phyloP scores from a whole-genome alignment of 2,888 invertebrate species.

The Oxycera nigricornis region DNA sequence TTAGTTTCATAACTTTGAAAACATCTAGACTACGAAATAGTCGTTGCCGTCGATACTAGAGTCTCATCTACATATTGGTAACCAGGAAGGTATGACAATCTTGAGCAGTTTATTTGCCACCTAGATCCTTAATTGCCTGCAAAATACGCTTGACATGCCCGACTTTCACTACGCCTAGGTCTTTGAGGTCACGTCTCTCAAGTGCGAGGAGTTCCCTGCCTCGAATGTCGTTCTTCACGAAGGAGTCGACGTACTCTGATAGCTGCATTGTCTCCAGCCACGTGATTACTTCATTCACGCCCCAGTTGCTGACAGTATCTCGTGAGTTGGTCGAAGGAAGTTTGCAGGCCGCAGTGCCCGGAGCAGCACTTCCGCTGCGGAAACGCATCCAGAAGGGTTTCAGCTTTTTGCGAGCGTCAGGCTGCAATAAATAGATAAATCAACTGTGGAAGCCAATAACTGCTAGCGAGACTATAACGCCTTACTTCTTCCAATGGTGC shows the following conservation, averaged over 20 bases:
- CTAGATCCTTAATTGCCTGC: slow-evolving; percentile 87
- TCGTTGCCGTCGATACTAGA: neutral
- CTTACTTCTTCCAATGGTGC: slow-evolving; percentile 61
- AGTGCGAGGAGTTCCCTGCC: slow-evolving; percentile 87
- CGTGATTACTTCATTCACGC: slow-evolving; percentile 84
- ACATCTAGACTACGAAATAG: slow-evolving; percentile 6
- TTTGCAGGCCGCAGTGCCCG: slow-evolving; percentile 52
- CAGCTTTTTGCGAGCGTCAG: slow-evolving; percentile 67
- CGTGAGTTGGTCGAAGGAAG: slow-evolving; percentile 57
- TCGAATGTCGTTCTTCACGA: slow-evolving; percentile 88
- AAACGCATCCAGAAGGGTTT: slow-evolving; percentile 76
- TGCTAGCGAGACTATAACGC: neutral
- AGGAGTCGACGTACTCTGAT: slow-evolving; percentile 89
- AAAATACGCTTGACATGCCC: slow-evolving; percentile 95
- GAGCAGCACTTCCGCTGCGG: slow-evolving; percentile 62
- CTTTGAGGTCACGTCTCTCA: slow-evolving; percentile 85
- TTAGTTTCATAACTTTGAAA: neutral
- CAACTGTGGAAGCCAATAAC: neutral
- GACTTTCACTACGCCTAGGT: slow-evolving; percentile 92
- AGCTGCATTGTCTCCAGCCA: slow-evolving; percentile 92
- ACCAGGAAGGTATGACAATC: slow-evolving; percentile 1
- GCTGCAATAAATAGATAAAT: too few species aligned
- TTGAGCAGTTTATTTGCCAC: slow-evolving; percentile 54
- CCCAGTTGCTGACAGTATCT: slow-evolving; percentile 74
- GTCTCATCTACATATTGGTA: neutral